A percentile compares a stretch with the other conserved stretches of the same genome.
Evolutionary conservation across 1,140 invertebrate species (phyloP).

Genomic region (Caerostris darwini): DNA sequence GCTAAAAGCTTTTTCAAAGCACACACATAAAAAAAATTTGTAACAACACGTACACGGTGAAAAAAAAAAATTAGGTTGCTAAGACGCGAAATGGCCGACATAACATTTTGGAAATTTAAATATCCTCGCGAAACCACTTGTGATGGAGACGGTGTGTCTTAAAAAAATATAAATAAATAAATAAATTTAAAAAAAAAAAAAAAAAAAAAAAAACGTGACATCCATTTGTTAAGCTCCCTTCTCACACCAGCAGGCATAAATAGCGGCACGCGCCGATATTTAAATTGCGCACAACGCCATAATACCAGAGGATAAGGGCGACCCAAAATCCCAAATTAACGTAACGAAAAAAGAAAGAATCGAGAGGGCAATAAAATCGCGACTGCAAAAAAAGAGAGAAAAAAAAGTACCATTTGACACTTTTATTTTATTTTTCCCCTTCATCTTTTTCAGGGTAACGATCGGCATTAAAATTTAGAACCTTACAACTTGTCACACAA

Average conservation of each 20-base stretch:
- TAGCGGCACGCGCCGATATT: neutral
- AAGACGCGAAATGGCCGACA: neutral
- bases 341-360: neutral
- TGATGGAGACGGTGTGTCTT: neutral
- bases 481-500: neutral
- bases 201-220: neutral
- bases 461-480: constrained; percentile 1
- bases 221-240: constrained; percentile 6
- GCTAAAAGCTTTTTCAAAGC: too few relatives aligned
- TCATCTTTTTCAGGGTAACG: neutral
- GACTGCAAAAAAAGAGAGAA: neutral
- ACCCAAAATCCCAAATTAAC: neutral
- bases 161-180: too few relatives aligned
- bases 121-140: neutral
- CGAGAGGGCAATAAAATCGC: neutral
- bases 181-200: too few relatives aligned
- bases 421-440: neutral
- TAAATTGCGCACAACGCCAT: neutral
- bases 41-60: too few relatives aligned
- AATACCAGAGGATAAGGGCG: neutral
- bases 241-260: neutral
- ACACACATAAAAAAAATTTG: too few relatives aligned
- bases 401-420: neutral
- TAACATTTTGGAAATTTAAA: neutral
- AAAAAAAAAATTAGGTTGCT: neutral